Base-by-base conservation (phyloP, 1,140 invertebrate genomes). In the Eueides isabella region DNA sequence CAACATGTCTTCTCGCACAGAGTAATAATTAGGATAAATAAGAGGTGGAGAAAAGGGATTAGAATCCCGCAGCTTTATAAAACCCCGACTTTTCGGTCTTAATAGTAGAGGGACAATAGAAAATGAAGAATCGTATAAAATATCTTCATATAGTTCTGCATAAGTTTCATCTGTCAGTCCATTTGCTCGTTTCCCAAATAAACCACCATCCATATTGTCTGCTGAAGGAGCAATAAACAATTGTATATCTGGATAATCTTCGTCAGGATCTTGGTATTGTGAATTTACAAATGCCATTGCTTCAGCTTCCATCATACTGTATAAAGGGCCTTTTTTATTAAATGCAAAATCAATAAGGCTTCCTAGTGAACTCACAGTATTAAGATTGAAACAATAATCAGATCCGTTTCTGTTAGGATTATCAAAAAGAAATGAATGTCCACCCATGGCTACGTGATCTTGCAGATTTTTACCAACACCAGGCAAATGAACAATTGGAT, bases 381-480 rank as follows among this genome's bases (percentile, higher is more conserved):
- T 94, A 30, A 96, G 80, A 48, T 96, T 94, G 71, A 96, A 95
- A 11, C 94, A 95, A 55, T 96, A 92, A 28, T 93, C 88, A 5
- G 93, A 83, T 19, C 92, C 83, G 14, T 93, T 89, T 31, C 84
- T 80, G 23, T 86, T 86, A 7, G 91, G 91, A 65, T 95, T 92
- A 16, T 92, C 82, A 48, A 95, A 93, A 1, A 96, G 82, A 77
- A 95, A 96, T 0, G 91, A 94, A 74, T 95, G 93, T 0, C 94
- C 94, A 19, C 94, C 94, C 74, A 96, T 95, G 1, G 96, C 96
- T 0, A 96, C 94, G 80, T 97, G 96, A 87, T 97, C 96, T 87
- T 97, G 97, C 5, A 98, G 92, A 92, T 98, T 98, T 71, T 94
- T 85, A 0, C 97, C 97, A 0, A 98, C 97, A 0, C 96, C 96